Percentiles rank a stretch among this genome's conserved stretches.
phyloP scores from a whole-genome alignment of 2,113 vertebrate genomes.

The Physeter macrocephalus region DNA sequence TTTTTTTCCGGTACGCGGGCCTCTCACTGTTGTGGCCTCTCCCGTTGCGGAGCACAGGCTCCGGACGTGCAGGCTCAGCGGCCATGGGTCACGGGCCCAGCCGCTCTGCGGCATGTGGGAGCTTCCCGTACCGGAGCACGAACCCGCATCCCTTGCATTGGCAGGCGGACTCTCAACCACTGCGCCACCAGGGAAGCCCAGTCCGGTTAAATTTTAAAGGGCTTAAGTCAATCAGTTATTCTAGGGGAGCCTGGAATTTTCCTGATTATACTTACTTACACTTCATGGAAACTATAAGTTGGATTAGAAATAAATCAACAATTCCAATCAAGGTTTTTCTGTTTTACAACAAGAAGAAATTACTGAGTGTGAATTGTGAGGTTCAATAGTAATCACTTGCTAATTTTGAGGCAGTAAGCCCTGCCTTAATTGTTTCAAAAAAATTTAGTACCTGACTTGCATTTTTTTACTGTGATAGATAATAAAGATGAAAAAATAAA shows the following conservation, averaged over 20 bases:
- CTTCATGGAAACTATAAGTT: background rate
- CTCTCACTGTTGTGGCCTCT: too few relatives aligned
- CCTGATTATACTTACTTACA: background rate
- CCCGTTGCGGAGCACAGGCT: too few relatives aligned
- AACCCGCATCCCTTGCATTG: too few relatives aligned
- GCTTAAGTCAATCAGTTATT: background rate
- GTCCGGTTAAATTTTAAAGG: background rate
- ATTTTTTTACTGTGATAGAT: background rate
- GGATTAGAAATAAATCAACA: background rate
- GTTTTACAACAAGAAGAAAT: background rate
- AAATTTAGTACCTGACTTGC: background rate
- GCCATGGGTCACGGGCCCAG: too few relatives aligned
- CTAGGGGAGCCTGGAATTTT: background rate
- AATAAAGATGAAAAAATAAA: background rate
- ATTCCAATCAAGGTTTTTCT: background rate
- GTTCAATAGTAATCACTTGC: background rate
- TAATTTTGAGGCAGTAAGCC: background rate
- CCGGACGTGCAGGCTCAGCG: too few relatives aligned
- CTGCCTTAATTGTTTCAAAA: background rate
- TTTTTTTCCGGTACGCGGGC: too few relatives aligned
- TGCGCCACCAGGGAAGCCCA: too few relatives aligned
- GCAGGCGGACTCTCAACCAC: too few relatives aligned
- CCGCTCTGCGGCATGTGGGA: too few relatives aligned
- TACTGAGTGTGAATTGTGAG: background rate
- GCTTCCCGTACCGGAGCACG: too few relatives aligned